Evolutionary conservation across 2,888 invertebrate genomes (phyloP), one percentile per base, ranked within the genome.

Genomic region (Phlogophora meticulosa): DNA sequence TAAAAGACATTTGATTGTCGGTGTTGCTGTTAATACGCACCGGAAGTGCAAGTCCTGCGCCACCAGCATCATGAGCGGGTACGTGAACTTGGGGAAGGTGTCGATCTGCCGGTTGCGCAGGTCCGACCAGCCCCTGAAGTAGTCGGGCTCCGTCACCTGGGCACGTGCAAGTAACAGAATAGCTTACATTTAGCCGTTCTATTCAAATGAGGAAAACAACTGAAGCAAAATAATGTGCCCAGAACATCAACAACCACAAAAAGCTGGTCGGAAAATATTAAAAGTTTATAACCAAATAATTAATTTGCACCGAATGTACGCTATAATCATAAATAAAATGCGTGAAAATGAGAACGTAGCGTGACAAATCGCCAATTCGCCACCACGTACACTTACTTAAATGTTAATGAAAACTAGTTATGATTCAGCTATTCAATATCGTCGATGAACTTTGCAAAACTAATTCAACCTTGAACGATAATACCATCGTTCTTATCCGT

Each of bases 21-120:
- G 10, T 38, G 38, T 2, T n/a, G 36, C 1, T 11, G 34, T 38
- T 22, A 13, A 20, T 40, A 77, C 70, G 5, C 42, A 92, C 94
- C 91, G 83, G 68, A 92, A 90, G 68, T 92, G 80, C 34, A 94
- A 75, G 70, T 94, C 94, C 45, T 93, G 86, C 0, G 91, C 91
- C 20, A 87, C 85, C 43, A 91, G 82, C 89, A 89, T 88, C 78
- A 94, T 85, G 34, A 94, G 77, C n/a, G 93, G 93, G 76, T 92
- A 90, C 7, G 92, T 91, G 40, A 94, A 75, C 78, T 94, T 94
- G 2, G 94, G 93, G 71, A 87, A 92, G 0, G 93, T 92, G 76
- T 94, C 94, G 59, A 91, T 88, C 71, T 94, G 89, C 1, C 92
- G 90, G 78, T 87, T 83, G 40, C 84, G 85, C 57, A 93, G 80